Evolutionary conservation across 2,888 invertebrate genomes (phyloP).

Genomic region (Macrophya alboannulata): DNA sequence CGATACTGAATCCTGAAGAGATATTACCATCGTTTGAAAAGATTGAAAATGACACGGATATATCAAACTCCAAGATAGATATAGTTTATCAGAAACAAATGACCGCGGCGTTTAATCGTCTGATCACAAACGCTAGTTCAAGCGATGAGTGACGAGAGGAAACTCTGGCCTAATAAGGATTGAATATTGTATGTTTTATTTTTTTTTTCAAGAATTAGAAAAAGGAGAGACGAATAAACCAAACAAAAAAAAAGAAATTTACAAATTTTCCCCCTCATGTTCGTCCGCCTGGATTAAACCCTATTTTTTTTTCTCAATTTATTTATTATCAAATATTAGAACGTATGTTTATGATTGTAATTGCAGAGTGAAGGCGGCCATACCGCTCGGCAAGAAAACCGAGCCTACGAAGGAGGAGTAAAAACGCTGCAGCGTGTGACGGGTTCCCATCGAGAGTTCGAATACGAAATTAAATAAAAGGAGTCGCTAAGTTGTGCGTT

Average conservation of each 20-base stretch:
- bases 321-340: neutral
- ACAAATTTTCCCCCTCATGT: neutral
- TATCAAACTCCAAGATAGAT: neutral
- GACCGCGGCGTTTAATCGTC: constrained; percentile 46
- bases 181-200: neutral
- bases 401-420: constrained; percentile 94
- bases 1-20: constrained; percentile 7
- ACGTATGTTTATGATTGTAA: constrained; percentile 62
- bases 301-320: neutral
- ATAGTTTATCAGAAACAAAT: constrained; percentile 41
- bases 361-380: constrained; percentile 92
- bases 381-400: constrained; percentile 93
- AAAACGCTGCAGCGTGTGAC: constrained; percentile 67
- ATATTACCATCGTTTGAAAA: neutral
- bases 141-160: neutral
- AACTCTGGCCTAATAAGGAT: neutral
- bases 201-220: neutral
- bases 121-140: constrained; percentile 26
- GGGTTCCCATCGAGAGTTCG: constrained; percentile 44
- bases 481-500: constrained; percentile 47
- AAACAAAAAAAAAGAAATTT: neutral
- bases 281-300: neutral
- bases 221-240: neutral
- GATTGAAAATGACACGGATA: neutral
- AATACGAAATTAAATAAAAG: constrained; percentile 50